These are phyloP conservation scores for Pelobates cultripes DNA, from an alignment of 2,797 vertebrate genomes.

Conservation along the genomic window DNA sequence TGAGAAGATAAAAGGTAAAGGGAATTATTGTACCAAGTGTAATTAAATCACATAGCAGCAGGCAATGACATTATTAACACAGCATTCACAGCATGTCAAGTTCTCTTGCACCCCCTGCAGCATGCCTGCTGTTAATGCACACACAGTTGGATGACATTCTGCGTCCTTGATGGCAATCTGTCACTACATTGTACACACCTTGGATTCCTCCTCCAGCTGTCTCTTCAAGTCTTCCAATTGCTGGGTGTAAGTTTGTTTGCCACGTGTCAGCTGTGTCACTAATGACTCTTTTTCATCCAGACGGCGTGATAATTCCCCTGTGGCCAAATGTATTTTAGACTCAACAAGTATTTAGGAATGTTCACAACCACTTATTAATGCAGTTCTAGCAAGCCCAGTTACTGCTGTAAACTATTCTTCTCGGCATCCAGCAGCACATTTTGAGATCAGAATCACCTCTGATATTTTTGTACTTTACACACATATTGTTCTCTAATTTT, in stretches of 20 bases:
- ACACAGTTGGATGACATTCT: not conserved
- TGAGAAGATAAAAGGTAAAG: not conserved
- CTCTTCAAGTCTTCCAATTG: constrained; percentile 84
- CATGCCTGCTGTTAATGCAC: not conserved
- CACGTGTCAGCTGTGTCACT: constrained; percentile 80
- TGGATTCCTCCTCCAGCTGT: constrained; percentile 84
- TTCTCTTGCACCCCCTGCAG: not conserved
- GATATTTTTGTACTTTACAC: no score
- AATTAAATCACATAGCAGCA: not conserved
- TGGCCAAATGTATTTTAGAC: not conserved
- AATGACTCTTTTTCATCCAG: constrained; percentile 84
- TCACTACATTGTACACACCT: constrained; percentile 63
- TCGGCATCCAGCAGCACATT: no score
- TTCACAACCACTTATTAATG: not conserved
- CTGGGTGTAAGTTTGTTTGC: constrained; percentile 82
- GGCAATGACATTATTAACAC: not conserved
- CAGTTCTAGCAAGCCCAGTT: no score
- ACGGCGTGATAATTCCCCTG: constrained; percentile 80
- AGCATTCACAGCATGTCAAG: not conserved
- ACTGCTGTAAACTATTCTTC: no score
- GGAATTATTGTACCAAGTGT: not conserved
- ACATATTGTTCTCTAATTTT: no score
- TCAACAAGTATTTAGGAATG: not conserved
- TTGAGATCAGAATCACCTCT: no score
- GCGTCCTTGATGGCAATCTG: not conserved